Evolutionary conservation across 23 tunicate species (phyloP).

Genomic region (Ascidia mentula): DNA sequence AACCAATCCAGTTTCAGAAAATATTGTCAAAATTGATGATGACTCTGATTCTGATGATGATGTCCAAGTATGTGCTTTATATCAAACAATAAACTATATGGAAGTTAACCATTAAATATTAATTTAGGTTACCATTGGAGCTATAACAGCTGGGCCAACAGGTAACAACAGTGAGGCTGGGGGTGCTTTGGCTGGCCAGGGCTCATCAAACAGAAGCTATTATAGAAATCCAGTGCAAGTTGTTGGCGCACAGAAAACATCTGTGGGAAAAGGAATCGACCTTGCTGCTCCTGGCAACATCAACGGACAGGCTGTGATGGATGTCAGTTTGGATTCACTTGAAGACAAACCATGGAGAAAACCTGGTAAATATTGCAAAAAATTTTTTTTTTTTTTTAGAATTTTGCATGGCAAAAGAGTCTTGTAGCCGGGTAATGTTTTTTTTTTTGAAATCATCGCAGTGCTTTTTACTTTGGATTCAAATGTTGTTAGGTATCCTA

Average conservation of each 20-base stretch:
- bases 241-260: constrained; percentile 60
- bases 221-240: constrained; percentile 88
- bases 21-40: constrained; percentile 36
- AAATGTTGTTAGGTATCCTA: no score
- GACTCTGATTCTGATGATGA: constrained; percentile 81
- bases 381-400: no score
- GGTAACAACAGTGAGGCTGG: neutral
- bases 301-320: constrained; percentile 90
- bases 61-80: constrained; percentile 60
- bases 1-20: neutral
- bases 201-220: constrained; percentile 35
- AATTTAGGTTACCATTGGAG: constrained; percentile 72
- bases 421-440: no score
- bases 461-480: no score
- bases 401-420: no score
- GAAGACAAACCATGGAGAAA: constrained; percentile 94
- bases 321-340: constrained; percentile 63
- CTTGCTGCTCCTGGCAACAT: constrained; percentile 87
- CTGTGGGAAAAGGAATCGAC: constrained; percentile 81
- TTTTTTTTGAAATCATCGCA: no score
- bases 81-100: no score
- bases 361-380: constrained; percentile 42
- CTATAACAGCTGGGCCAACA: constrained; percentile 56
- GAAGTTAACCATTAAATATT: no score
- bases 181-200: constrained; percentile 14